Evolutionary conservation across 2,113 vertebrate species (phyloP).

Genomic region (Cardinalis cardinalis): DNA sequence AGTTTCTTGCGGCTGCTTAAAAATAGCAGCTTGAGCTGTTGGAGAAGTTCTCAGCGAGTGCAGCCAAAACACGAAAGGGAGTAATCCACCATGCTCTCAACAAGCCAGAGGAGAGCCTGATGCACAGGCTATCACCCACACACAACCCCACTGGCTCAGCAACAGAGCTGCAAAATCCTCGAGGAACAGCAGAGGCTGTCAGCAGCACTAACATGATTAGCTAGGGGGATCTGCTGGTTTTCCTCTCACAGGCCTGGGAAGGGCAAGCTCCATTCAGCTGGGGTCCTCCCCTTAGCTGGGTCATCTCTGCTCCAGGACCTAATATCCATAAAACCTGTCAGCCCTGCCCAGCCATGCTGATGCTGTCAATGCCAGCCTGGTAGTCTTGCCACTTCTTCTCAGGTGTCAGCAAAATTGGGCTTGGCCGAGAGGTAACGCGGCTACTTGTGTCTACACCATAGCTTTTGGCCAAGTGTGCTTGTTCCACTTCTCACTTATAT

Average conservation of each 20-base stretch:
- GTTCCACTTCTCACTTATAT: neutral
- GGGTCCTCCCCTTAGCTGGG: neutral
- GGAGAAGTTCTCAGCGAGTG: conserved; percentile 8
- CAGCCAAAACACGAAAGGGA: neutral
- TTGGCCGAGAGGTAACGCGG: neutral
- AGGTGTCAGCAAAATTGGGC: neutral
- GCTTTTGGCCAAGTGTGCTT: neutral
- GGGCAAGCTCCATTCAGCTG: neutral
- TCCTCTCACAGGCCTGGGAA: neutral
- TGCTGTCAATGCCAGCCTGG: neutral
- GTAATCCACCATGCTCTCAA: neutral
- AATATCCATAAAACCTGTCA: neutral
- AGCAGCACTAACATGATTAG: conserved; percentile 23
- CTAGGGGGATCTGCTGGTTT: neutral
- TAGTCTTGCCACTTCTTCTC: neutral
- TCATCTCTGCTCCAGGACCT: neutral
- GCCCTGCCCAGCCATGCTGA: neutral
- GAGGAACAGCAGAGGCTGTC: neutral
- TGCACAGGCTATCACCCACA: neutral
- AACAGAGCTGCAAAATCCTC: conserved; percentile 4
- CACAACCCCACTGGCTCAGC: neutral
- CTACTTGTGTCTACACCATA: neutral
- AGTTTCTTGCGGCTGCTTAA: conserved; percentile 36
- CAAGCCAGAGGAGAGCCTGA: neutral
- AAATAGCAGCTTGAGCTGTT: conserved; percentile 31